phyloP scores from a whole-genome alignment of 2,113 vertebrate genomes.

The Eurypyga helias region DNA sequence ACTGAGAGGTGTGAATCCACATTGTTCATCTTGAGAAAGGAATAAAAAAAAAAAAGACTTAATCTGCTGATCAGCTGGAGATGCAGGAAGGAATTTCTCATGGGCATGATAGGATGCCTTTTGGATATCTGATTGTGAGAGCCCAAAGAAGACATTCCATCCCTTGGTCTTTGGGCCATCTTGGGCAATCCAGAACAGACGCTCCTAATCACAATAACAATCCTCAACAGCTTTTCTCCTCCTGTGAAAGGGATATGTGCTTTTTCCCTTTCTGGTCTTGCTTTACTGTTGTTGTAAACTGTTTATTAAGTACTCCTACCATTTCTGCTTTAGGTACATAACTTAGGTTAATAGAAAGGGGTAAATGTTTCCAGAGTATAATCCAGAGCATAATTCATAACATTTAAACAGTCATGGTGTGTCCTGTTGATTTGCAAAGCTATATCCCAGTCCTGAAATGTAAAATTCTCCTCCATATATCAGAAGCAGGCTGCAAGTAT shows the following conservation, averaged over 20 bases:
- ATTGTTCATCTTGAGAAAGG: background rate
- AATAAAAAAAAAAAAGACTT: background rate
- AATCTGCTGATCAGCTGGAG: background rate
- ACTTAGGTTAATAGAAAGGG: background rate
- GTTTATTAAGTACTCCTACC: background rate
- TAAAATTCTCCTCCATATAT: background rate
- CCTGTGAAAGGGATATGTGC: background rate
- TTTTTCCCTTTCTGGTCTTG: background rate
- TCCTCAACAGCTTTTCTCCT: background rate
- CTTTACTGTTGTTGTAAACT: background rate
- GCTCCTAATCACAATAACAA: background rate
- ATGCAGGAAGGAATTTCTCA: background rate
- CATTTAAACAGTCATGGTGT: background rate
- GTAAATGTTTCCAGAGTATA: background rate
- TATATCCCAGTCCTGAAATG: background rate
- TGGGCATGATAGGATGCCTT: background rate
- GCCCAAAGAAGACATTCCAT: background rate
- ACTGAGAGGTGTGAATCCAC: background rate
- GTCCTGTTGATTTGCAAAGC: background rate
- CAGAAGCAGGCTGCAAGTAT: background rate
- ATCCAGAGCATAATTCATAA: background rate
- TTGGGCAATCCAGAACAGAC: background rate
- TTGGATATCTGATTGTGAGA: background rate
- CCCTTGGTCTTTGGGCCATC: background rate
- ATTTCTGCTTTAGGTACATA: background rate